Conservation (phyloP, 2,797 vertebrate genomes). For the Lepilemur ruficaudatus region DNA sequence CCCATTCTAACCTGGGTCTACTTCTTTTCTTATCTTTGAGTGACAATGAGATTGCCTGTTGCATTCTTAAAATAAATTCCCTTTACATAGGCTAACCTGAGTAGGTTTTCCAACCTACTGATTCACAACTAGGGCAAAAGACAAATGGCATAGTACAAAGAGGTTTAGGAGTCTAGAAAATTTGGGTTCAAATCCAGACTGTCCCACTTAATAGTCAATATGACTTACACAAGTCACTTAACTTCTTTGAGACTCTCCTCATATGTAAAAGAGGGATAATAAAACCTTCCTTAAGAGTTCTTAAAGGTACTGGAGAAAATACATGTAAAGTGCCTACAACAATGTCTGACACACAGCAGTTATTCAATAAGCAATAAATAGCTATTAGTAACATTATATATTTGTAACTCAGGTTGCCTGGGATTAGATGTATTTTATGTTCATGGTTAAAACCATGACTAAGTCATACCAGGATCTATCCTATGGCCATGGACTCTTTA, state of each 20-base stretch:
- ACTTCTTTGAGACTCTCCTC: not conserved
- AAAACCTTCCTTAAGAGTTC: not conserved
- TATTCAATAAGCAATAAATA: not conserved
- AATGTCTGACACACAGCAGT: not conserved
- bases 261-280: not conserved
- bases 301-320: not conserved
- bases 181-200: not conserved
- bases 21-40: slow-evolving; percentile 1
- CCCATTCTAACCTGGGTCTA: not conserved
- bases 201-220: not conserved
- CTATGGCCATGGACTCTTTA: not conserved
- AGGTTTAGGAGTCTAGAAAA: slow-evolving; percentile 1
- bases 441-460: slow-evolving; percentile 28
- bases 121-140: slow-evolving; percentile 17
- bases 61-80: slow-evolving; percentile 22
- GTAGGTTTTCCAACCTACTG: not conserved
- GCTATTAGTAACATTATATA: not conserved
- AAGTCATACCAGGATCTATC: slow-evolving; percentile 11
- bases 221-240: not conserved
- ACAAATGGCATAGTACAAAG: not conserved
- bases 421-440: not conserved
- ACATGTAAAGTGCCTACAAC: not conserved
- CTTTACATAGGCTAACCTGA: slow-evolving; percentile 5
- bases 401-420: not conserved
- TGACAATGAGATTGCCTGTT: not conserved